Base-by-base conservation (phyloP, 1,140 invertebrate species). In the Halesus radiatus region DNA sequence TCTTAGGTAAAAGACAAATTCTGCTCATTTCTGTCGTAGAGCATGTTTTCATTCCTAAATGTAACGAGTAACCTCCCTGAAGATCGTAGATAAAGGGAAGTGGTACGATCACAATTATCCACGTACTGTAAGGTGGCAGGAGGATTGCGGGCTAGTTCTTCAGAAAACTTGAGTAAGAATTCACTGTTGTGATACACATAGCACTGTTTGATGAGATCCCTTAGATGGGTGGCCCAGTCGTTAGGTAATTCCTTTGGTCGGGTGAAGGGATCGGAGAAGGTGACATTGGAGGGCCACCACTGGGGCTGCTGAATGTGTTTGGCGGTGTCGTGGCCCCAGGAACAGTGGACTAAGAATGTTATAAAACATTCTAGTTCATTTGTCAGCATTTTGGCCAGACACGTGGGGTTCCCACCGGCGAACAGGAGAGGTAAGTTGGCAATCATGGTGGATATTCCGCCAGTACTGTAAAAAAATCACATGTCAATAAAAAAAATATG, bases 11-110 rank as follows among this genome's bases (percentile, higher is more conserved):
- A 68, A 84, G 62, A 45, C 54, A 84, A 64, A 80, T 82, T 50
- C 83, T 37, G 18, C 72, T 26, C 23, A 20, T 73, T 79, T 23
- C 79, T 72, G 74, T 90, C 88, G 83, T 90, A 90, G 53, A 92
- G 91, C 88, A 94, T 91, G 84, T 94, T 94, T 84, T 94, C 93
- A 88, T 94, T 94, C 45, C 93, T 90, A 87, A 95, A 94, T 72
- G 93, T 95, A 1, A 94, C 93, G 64, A 95, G 84, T 22, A 94
- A 87, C 80, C 92, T 92, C 78, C 92, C 91, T 68, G 90, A 92
- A 58, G 89, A 89, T 83, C 91, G 91, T 80, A 93, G 91, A 82
- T 92, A 94, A 23, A 95, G 87, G 75, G 93, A 94, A 16, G 93
- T 95, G 1, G 94, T 95, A 22, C 92, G 92, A 84, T 94, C 93